These are phyloP conservation scores for Megamerina dolium DNA, from an alignment of 2,888 invertebrate species.

Conservation along the genomic window DNA sequence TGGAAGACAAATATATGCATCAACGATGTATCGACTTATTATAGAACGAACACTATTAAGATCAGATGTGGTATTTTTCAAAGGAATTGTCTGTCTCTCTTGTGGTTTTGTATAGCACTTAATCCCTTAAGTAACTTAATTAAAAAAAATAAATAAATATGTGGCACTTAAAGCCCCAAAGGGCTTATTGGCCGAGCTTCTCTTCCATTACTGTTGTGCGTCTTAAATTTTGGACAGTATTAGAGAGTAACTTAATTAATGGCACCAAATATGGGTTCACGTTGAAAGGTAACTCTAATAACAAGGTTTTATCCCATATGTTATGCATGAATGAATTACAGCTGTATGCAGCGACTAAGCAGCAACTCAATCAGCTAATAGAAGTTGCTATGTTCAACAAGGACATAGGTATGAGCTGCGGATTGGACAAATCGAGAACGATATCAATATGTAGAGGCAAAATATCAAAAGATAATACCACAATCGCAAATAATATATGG, in stretches of 20 bases:
- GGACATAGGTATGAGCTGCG: not conserved
- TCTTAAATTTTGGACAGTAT: too few species aligned
- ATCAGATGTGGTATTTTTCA: too few species aligned
- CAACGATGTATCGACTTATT: too few species aligned
- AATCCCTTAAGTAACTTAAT: not conserved
- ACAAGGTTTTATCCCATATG: not conserved
- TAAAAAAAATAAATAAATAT: too few species aligned
- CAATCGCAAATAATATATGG: too few species aligned
- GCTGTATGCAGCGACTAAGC: not conserved
- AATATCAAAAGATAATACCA: not conserved
- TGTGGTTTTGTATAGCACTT: not conserved
- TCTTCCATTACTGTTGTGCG: too few species aligned
- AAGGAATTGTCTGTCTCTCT: too few species aligned
- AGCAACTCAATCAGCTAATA: not conserved
- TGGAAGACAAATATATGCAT: too few species aligned
- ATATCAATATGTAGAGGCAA: not conserved
- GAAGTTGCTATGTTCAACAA: not conserved
- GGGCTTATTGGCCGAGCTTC: too few species aligned
- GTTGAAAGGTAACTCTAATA: not conserved
- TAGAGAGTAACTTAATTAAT: not conserved
- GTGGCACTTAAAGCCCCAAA: too few species aligned
- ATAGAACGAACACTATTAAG: too few species aligned
- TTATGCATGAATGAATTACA: not conserved
- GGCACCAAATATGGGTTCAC: not conserved
- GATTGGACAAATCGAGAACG: not conserved